These are phyloP conservation scores for Poeciliopsis retropinna DNA, from an alignment of 2,113 vertebrate genomes.

Conservation along the genomic window DNA sequence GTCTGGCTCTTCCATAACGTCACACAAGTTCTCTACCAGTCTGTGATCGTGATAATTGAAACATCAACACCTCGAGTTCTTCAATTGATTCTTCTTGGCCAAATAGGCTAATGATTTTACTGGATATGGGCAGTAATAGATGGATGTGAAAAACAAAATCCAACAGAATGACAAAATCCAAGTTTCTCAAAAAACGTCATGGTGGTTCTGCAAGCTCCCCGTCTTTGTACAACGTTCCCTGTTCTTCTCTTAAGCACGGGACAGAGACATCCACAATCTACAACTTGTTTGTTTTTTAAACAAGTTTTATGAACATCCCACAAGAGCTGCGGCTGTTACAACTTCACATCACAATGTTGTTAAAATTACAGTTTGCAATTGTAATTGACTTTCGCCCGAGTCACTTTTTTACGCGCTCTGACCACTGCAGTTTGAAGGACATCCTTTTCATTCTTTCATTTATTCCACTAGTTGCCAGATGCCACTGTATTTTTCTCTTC, in stretches of 20 bases:
- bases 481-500: neutral
- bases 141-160: neutral
- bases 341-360: neutral
- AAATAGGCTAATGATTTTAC: neutral
- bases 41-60: neutral
- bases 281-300: neutral
- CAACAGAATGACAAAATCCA: neutral
- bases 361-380: neutral
- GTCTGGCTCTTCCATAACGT: neutral
- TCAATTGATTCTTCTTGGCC: neutral
- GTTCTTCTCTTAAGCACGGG: neutral
- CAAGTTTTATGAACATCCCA: neutral
- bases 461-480: neutral
- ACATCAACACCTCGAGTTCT: neutral
- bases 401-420: too few relatives aligned
- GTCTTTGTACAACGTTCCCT: neutral
- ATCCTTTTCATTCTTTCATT: neutral
- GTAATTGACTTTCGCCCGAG: too few relatives aligned
- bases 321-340: neutral
- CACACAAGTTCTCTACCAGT: neutral
- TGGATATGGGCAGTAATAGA: neutral
- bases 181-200: neutral
- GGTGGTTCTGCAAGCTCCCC: neutral
- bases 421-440: neutral
- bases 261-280: neutral